Percentiles rank a stretch among this genome's conserved stretches.
Conservation (phyloP, 2,797 vertebrate species). For the Caiman crocodilus region DNA sequence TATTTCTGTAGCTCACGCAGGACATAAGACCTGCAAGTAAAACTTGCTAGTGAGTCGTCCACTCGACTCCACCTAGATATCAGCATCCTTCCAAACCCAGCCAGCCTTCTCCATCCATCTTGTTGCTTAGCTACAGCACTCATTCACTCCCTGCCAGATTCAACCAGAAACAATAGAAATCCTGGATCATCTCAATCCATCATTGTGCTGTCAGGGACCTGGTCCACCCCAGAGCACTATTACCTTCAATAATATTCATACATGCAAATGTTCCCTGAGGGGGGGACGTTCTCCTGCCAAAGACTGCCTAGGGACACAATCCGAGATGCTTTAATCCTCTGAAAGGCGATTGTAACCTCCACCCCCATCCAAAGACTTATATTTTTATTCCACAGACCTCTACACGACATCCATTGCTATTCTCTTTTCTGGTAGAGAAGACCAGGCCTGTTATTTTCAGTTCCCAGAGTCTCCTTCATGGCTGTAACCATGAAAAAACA, state of each 20-base stretch:
- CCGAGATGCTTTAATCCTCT: neutral
- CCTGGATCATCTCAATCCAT: slow-evolving; percentile 73
- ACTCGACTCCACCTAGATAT: slow-evolving; percentile 2
- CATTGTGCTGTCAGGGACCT: slow-evolving; percentile 66
- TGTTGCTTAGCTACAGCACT: slow-evolving; percentile 57
- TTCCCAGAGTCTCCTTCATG: accelerated
- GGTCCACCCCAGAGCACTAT: slow-evolving; percentile 14
- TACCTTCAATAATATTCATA: neutral
- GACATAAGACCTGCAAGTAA: neutral
- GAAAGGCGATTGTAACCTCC: neutral
- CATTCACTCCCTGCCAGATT: slow-evolving; percentile 59
- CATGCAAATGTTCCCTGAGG: neutral
- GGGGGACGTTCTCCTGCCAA: no score
- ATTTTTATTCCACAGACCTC: neutral
- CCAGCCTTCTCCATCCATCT: slow-evolving; percentile 45
- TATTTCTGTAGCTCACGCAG: neutral
- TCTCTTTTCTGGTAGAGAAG: neutral
- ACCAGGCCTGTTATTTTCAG: accelerated
- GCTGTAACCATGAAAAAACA: accelerated
- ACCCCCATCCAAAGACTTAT: neutral
- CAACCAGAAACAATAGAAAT: slow-evolving; percentile 68
- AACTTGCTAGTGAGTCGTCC: neutral
- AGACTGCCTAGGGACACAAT: accelerated
- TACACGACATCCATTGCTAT: accelerated
- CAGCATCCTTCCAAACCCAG: neutral